Percentiles rank a stretch among this genome's conserved stretches.
Evolutionary conservation across 2,888 invertebrate genomes (phyloP).

Genomic region (Pocota personata): DNA sequence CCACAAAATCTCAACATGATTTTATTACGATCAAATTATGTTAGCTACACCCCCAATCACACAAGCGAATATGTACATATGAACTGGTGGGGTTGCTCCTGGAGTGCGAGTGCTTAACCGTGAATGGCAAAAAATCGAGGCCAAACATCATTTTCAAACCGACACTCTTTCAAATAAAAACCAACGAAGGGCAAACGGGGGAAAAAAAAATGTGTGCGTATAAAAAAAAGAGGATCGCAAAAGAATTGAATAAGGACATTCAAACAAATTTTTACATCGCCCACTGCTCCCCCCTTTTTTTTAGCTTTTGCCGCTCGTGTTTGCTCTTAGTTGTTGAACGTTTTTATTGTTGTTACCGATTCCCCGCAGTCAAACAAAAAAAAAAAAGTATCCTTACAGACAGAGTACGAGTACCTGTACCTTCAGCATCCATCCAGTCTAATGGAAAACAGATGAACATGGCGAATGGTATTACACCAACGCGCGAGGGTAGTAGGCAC

Average conservation of each 20-base stretch:
- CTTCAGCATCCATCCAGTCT: neutral
- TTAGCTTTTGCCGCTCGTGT: constrained; percentile 18
- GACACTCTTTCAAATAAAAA: neutral
- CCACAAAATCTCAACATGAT: constrained; percentile 47
- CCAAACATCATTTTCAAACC: constrained; percentile 35
- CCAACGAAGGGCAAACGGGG: neutral
- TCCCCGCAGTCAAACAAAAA: neutral
- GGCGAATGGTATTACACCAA: neutral
- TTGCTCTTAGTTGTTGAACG: constrained; percentile 41
- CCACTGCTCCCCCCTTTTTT: neutral
- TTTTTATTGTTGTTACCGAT: constrained; percentile 53
- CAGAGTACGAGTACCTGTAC: neutral
- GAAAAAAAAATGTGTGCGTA: neutral
- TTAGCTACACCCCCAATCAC: constrained; percentile 12
- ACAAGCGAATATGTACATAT: neutral
- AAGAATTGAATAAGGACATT: constrained; percentile 59
- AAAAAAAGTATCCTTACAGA: neutral
- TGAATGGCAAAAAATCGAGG: constrained; percentile 27
- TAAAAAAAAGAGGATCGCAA: constrained; percentile 14
- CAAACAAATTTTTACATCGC: constrained; percentile 41
- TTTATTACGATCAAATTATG: constrained; percentile 61
- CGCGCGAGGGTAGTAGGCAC: neutral
- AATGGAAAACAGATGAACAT: constrained; percentile 48
- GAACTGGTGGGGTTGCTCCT: neutral
- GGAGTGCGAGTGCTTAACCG: constrained; percentile 14